A percentile compares a stretch with the other conserved stretches of the same genome.
Conservation (phyloP, 2,797 vertebrate genomes). For the Liparis tanakae region DNA sequence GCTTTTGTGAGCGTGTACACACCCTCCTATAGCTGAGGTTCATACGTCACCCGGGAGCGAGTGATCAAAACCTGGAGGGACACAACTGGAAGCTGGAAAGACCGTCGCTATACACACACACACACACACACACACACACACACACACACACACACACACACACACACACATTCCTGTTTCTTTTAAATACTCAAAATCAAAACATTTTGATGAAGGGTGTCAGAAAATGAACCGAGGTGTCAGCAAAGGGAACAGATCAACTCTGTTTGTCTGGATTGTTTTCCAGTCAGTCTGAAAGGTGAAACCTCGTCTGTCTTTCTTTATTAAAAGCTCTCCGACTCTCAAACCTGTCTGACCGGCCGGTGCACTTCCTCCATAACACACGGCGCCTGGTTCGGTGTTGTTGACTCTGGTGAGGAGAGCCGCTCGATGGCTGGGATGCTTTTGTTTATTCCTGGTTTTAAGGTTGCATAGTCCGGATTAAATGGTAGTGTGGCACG, state of each 20-base stretch:
- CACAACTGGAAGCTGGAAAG: conserved; percentile 44
- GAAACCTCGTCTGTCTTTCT: conserved; percentile 34
- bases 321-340: neutral
- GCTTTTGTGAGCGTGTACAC: conserved; percentile 36
- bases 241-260: neutral
- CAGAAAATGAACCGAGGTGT: rapidly evolving
- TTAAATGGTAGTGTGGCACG: neutral
- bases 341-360: conserved; percentile 70
- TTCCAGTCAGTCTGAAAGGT: conserved; percentile 22
- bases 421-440: too few species aligned
- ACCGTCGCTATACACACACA: neutral
- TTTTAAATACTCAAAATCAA: neutral
- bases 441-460: conserved; percentile 6
- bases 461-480: neutral
- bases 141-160: neutral
- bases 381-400: neutral
- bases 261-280: neutral
- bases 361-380: conserved; percentile 24
- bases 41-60: conserved; percentile 33
- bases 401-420: conserved; percentile 5
- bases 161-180: neutral
- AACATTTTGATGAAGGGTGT: neutral
- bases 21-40: conserved; percentile 19
- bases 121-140: neutral
- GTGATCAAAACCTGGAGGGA: conserved; percentile 43